Evolutionary conservation across 1,140 invertebrate species (phyloP).

Genomic region (Triops cancriformis): DNA sequence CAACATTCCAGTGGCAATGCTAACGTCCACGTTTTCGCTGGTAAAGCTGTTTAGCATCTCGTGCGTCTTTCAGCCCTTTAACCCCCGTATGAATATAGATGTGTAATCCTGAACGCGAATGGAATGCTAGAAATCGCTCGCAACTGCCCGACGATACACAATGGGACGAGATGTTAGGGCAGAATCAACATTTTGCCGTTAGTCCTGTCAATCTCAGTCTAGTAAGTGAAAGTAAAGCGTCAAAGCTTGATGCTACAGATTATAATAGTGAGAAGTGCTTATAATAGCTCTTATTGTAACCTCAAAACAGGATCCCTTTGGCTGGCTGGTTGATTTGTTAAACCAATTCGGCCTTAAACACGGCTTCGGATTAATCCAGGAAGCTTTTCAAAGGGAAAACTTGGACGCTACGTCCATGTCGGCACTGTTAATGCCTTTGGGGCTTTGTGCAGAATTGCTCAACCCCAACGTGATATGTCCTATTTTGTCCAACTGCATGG

Average conservation of each 20-base stretch:
- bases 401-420: constrained; percentile 41
- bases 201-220: constrained; percentile 31
- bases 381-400: constrained; percentile 38
- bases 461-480: constrained; percentile 31
- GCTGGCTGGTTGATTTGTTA: constrained; percentile 46
- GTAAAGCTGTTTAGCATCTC: constrained; percentile 34
- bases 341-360: constrained; percentile 45
- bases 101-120: constrained; percentile 45
- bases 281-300: neutral
- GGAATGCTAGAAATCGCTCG: constrained; percentile 42
- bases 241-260: too few species aligned
- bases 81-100: constrained; percentile 35
- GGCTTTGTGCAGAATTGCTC: constrained; percentile 42
- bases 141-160: constrained; percentile 28
- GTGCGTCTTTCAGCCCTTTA: constrained; percentile 9
- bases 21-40: constrained; percentile 37
- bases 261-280: neutral
- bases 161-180: constrained; percentile 41
- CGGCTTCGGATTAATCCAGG: constrained; percentile 42
- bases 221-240: constrained; percentile 26
- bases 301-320: constrained; percentile 41
- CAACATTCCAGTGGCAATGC: constrained; percentile 37
- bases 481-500: constrained; percentile 35
- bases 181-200: constrained; percentile 26
- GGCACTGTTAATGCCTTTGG: constrained; percentile 40